Conservation (phyloP, 2,888 invertebrate species). For the Amphipoea oculea region DNA sequence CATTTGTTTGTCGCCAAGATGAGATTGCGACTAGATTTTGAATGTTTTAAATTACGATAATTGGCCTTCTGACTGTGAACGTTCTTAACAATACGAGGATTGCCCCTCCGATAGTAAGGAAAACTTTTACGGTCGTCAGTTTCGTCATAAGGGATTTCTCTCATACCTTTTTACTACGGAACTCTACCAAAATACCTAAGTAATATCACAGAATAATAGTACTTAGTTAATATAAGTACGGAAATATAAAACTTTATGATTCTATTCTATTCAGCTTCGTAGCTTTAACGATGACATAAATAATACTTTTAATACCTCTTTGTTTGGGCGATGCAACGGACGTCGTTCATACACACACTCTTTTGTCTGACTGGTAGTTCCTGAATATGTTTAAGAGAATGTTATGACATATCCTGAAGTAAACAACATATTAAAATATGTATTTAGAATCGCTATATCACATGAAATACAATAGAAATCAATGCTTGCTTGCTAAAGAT, state of each 20-base stretch:
- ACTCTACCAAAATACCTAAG: constrained; percentile 11
- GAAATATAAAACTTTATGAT: constrained; percentile 59
- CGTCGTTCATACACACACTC: constrained; percentile 24
- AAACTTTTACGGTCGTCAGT: not conserved
- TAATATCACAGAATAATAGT: not conserved
- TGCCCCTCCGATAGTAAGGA: not conserved
- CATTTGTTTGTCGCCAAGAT: too few relatives aligned
- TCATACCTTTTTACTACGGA: constrained; percentile 10
- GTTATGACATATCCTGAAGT: not conserved
- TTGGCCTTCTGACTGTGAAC: too few relatives aligned
- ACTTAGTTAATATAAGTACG: constrained; percentile 32
- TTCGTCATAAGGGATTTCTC: not conserved
- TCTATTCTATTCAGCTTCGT: constrained; percentile 54
- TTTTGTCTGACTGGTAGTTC: constrained; percentile 14
- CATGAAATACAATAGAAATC: not conserved
- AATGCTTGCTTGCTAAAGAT: not conserved
- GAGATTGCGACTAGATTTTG: too few relatives aligned
- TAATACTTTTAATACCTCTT: constrained; percentile 56
- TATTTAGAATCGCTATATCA: not conserved
- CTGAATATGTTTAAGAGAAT: constrained; percentile 7
- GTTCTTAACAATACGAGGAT: too few relatives aligned
- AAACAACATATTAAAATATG: not conserved
- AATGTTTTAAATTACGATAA: too few relatives aligned
- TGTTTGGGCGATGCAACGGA: constrained; percentile 48
- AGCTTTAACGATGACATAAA: constrained; percentile 59